These are phyloP conservation scores for Aratinga solstitialis DNA, from an alignment of 2,797 vertebrate genomes.

Conservation along the genomic window DNA sequence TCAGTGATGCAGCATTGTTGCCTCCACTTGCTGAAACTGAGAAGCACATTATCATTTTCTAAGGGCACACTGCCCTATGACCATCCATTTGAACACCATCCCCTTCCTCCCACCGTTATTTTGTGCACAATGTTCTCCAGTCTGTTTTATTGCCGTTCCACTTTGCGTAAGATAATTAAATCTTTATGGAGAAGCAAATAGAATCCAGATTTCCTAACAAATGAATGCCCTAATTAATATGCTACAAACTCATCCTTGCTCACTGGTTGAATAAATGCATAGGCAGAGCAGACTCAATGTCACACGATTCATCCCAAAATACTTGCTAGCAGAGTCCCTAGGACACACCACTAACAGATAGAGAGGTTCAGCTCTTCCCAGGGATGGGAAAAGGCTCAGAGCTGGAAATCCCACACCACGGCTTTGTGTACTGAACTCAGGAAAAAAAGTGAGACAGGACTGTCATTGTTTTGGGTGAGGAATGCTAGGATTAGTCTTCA, in stretches of 20 bases:
- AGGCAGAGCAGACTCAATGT: background rate
- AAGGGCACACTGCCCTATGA: background rate
- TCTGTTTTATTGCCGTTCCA: background rate
- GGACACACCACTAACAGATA: rapidly evolving
- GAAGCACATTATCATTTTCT: background rate
- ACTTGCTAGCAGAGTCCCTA: background rate
- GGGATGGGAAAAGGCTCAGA: background rate
- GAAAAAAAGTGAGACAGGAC: background rate
- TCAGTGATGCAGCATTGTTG: background rate
- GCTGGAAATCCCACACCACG: background rate
- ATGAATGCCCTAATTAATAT: background rate
- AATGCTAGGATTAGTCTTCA: background rate
- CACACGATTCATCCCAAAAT: background rate
- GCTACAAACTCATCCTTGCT: background rate
- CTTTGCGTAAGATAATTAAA: background rate
- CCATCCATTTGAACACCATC: background rate
- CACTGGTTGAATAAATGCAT: background rate
- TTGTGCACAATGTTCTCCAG: background rate
- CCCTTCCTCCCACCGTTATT: background rate
- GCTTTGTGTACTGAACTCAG: background rate
- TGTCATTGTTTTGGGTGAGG: background rate
- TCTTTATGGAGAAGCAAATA: background rate
- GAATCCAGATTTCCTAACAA: background rate
- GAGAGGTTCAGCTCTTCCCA: background rate
- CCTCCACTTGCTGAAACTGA: background rate